Evolutionary conservation across 2,888 invertebrate genomes (phyloP).

Genomic region (Pherbina coryleti): DNA sequence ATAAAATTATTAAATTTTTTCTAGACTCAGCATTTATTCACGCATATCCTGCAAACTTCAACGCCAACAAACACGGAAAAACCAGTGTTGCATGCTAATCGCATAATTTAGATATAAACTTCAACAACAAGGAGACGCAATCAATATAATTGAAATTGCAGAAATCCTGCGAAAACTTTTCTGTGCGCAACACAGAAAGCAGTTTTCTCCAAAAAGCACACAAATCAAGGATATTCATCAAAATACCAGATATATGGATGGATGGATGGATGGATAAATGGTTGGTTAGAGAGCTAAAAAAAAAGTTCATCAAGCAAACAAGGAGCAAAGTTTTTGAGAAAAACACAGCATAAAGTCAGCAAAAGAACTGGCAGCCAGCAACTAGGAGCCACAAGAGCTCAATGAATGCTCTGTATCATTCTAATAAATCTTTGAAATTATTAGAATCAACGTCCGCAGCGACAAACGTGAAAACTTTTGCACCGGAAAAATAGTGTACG

Average conservation of each 20-base stretch:
- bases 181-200: neutral
- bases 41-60: neutral
- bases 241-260: conserved; percentile 5
- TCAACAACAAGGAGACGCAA: conserved; percentile 42
- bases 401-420: conserved; percentile 6
- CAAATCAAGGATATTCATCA: conserved; percentile 51
- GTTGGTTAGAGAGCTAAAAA: conserved; percentile 21
- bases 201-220: neutral
- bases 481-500: conserved; percentile 38
- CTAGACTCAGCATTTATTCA: neutral
- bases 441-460: conserved; percentile 48
- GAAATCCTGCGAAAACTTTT: conserved; percentile 35
- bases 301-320: neutral
- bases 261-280: neutral
- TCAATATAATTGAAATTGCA: conserved; percentile 49
- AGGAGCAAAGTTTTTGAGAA: neutral
- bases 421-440: conserved; percentile 58
- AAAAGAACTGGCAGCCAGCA: neutral
- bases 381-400: neutral
- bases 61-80: no score
- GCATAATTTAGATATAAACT: neutral
- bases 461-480: conserved; percentile 46
- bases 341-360: neutral
- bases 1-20: neutral
- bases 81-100: conserved; percentile 1